A percentile compares a stretch with the other conserved stretches of the same genome.
phyloP scores from a whole-genome alignment of 2,797 vertebrate genomes.

The Halcyon leucocephala region DNA sequence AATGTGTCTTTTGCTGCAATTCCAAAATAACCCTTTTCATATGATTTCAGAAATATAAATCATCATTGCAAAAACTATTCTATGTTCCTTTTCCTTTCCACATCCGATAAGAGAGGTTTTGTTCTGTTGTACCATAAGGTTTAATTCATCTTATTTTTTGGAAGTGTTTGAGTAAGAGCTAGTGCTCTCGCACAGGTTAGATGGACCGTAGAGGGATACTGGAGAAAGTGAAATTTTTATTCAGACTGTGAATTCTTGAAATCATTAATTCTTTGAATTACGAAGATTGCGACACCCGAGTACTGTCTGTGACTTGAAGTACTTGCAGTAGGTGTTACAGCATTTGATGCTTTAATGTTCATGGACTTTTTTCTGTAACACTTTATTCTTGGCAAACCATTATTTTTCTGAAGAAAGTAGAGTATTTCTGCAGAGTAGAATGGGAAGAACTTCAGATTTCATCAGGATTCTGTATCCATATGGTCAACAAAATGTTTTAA shows the following conservation, averaged over 20 bases:
- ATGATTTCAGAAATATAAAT: background rate
- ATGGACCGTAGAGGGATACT: background rate
- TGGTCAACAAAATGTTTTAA: background rate
- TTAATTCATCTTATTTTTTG: background rate
- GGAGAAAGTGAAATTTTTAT: background rate
- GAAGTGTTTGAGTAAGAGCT: background rate
- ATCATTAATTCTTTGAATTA: too few species aligned
- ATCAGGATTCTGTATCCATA: background rate
- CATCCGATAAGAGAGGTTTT: background rate
- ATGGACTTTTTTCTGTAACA: background rate
- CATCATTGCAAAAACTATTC: accelerated
- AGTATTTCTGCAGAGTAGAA: background rate
- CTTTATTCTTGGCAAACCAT: conserved; percentile 30
- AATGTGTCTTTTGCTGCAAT: background rate
- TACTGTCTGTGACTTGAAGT: background rate
- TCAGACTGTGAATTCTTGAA: background rate
- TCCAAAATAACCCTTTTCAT: background rate
- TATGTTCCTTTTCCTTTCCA: background rate
- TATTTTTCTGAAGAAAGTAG: background rate
- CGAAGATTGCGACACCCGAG: background rate
- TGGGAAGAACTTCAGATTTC: conserved; percentile 5
- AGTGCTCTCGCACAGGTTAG: background rate
- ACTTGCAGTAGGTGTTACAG: background rate
- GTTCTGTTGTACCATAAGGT: background rate
- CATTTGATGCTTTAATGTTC: conserved; percentile 11